Evolutionary conservation across 2,113 vertebrate genomes (phyloP), one percentile per base, ranked within the genome.

Genomic region (Andinoacara biseriatus): DNA sequence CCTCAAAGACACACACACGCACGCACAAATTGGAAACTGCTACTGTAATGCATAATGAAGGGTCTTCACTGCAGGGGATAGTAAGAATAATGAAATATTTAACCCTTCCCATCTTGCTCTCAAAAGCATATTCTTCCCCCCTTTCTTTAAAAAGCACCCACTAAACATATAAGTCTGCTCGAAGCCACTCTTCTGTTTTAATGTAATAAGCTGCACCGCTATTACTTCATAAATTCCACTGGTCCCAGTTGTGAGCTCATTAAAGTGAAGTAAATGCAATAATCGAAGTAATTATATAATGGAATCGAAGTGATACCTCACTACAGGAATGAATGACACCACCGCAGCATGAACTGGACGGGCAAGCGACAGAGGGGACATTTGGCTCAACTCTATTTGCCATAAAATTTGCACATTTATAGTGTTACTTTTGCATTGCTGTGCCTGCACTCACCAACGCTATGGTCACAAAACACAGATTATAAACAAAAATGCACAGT

Each of bases 31-130:
- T 54, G 35, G 3, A 49, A 88, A 40, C 22, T 14, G 57, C n/a
- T 10, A n/a, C 35, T 43, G 56, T 26, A 40, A 76, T 76, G 74
- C 57, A 31, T 78, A 90, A 85, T 87, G 75, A 43, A 78, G 60
- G 78, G 56, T 78, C 58, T 76, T 86, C 33, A 80, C 81, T 86
- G 81, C 78, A 82, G 86, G 82, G 86, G 65, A 81, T 69, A 22
- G 82, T 75, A 62, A 29, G 72, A 56, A 85, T 85, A 63, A 87
- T 86, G 43, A 88, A 90, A 90, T 83, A 90, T 90, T 88, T 88
- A 90, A 87, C 82, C 82, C 76, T 59, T 87, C 17, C 49, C 63
- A 65, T 78, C 52, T 80, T 78, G 5, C 65, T 79, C 10, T 54
- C 49, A 49, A 17, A 57, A 35, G 26, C 54, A 65, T 62, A 59